Conservation (phyloP, 2,797 vertebrate genomes). For the Anguilla anguilla region DNA sequence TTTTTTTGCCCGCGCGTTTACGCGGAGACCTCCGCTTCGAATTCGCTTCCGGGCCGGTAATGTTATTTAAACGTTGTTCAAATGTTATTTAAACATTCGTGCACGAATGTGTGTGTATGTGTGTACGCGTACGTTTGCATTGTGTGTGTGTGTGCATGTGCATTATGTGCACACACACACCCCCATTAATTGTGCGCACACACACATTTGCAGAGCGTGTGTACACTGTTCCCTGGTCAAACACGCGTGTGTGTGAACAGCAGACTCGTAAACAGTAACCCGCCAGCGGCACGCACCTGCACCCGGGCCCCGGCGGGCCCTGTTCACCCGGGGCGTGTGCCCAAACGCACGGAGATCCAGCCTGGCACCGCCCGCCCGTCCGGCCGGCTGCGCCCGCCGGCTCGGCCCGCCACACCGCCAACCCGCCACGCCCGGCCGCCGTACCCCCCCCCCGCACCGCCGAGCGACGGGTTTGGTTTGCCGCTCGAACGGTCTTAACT, state of each 20-base stretch:
- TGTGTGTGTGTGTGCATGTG: background rate
- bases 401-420: background rate
- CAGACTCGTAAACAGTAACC: constrained; percentile 32
- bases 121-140: no score
- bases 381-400: background rate
- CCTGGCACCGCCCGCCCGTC: background rate
- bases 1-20: background rate
- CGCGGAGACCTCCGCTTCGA: no score
- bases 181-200: no score
- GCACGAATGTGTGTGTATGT: no score
- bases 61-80: background rate
- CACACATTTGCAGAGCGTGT: background rate
- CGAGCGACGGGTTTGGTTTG: background rate
- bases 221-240: constrained; percentile 40
- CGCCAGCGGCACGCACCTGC: constrained; percentile 6
- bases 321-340: constrained; percentile 39
- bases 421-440: background rate
- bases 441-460: background rate
- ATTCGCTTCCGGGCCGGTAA: background rate
- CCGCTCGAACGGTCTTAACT: background rate
- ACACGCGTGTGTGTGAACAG: constrained; percentile 41
- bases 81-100: background rate
- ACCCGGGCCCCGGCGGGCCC: background rate
- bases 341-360: constrained; percentile 43
- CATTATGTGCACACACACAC: background rate